Conservation (phyloP, 2,888 invertebrate species). For the Diogma glabrata region DNA sequence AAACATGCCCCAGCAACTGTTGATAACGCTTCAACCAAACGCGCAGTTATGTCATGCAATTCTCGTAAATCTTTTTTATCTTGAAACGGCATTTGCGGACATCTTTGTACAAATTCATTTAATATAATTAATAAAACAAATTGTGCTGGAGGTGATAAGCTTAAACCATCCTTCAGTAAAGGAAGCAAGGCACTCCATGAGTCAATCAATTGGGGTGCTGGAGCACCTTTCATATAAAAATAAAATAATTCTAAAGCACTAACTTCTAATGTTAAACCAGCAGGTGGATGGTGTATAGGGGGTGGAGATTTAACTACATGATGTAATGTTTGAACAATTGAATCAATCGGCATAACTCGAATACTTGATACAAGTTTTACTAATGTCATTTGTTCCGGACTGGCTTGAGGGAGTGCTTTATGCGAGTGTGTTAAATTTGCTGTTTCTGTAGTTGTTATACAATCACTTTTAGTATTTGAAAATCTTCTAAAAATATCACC, state of each 20-base stretch:
- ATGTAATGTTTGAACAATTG: conserved; percentile 67
- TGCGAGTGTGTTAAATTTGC: conserved; percentile 23
- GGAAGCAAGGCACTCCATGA: conserved; percentile 66
- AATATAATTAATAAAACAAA: conserved; percentile 67
- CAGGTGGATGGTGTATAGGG: conserved; percentile 41
- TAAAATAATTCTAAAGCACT: conserved; percentile 73
- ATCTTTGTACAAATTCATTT: conserved; percentile 72
- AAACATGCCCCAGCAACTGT: conserved; percentile 81
- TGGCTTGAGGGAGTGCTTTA: conserved; percentile 42
- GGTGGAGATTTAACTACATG: conserved; percentile 72
- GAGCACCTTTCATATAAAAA: conserved; percentile 55
- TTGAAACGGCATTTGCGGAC: conserved; percentile 53
- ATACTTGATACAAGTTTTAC: conserved; percentile 71
- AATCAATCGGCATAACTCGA: conserved; percentile 73
- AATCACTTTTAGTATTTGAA: conserved; percentile 19
- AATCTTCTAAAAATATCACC: conserved; percentile 38
- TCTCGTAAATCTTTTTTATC: conserved; percentile 74
- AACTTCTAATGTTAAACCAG: conserved; percentile 60
- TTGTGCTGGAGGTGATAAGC: conserved; percentile 61
- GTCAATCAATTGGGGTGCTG: conserved; percentile 57
- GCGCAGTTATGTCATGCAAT: conserved; percentile 60
- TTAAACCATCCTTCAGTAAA: conserved; percentile 63
- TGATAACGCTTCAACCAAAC: conserved; percentile 69
- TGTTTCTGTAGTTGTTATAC: neutral
- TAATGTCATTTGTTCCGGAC: conserved; percentile 57